A percentile compares a stretch with the other conserved stretches of the same genome.
phyloP scores from a whole-genome alignment of 2,113 vertebrate genomes.

The Panurus biarmicus region DNA sequence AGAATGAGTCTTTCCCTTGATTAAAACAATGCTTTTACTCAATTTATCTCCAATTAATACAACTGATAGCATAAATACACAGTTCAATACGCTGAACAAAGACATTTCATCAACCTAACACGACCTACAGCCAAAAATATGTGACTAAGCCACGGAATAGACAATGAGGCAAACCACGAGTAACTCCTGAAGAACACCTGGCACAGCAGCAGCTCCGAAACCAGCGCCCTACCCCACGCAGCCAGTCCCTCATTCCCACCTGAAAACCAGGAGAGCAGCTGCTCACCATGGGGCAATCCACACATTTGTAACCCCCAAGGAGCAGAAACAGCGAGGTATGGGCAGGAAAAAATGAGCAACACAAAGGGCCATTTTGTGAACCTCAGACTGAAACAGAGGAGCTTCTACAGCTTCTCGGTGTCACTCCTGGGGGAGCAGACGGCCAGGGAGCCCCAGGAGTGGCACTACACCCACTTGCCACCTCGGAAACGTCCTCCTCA shows the following conservation, averaged over 20 bases:
- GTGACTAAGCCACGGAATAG: rapidly evolving
- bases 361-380: neutral
- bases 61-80: neutral
- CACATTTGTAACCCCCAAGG: rapidly evolving
- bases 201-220: neutral
- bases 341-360: rapidly evolving
- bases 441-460: rapidly evolving
- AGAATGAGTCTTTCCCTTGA: neutral
- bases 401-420: neutral
- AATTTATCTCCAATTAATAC: neutral
- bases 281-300: neutral
- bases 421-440: rapidly evolving
- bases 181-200: neutral
- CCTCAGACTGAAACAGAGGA: neutral
- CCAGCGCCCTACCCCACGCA: neutral
- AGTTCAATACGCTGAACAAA: neutral
- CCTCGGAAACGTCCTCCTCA: rapidly evolving
- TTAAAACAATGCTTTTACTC: neutral
- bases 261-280: neutral
- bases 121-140: rapidly evolving
- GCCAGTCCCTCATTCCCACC: neutral
- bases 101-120: neutral
- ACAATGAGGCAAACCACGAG: neutral
- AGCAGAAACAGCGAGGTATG: neutral
- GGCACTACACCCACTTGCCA: neutral